phyloP scores from a whole-genome alignment of 2,113 vertebrate genomes.

The Pelecanus crispus region DNA sequence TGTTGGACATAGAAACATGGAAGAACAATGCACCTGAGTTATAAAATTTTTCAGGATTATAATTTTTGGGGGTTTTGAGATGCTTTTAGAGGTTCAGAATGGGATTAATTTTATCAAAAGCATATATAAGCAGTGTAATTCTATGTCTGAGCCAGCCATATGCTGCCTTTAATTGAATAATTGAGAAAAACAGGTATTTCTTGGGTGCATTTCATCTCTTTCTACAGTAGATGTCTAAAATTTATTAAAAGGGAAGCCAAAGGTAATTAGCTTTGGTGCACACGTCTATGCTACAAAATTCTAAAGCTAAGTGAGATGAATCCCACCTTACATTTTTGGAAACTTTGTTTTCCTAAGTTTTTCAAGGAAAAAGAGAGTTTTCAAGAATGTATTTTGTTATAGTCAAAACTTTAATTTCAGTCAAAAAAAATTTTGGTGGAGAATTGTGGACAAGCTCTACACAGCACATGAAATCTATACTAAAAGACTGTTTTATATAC shows the following conservation, averaged over 20 bases:
- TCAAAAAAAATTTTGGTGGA: not conserved
- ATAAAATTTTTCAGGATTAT: not conserved
- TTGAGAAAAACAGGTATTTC: not conserved
- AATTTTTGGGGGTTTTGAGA: not conserved
- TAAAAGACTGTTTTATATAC: not conserved
- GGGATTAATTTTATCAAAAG: not conserved
- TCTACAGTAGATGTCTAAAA: not conserved
- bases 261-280: not conserved
- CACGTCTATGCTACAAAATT: not conserved
- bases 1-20: not conserved
- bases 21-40: not conserved
- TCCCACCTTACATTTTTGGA: not conserved
- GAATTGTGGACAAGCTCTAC: not conserved
- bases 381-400: not conserved
- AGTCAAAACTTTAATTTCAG: not conserved
- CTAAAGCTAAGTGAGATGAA: not conserved
- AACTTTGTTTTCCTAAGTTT: not conserved
- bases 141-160: not conserved
- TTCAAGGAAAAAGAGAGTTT: not conserved
- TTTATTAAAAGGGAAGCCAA: not conserved
- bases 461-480: not conserved
- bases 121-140: not conserved
- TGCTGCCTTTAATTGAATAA: not conserved
- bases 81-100: not conserved
- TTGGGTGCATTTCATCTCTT: not conserved